Evolutionary conservation across 2,888 invertebrate genomes (phyloP), one percentile per base, ranked within the genome.

Genomic region (Lucinisca nassula): DNA sequence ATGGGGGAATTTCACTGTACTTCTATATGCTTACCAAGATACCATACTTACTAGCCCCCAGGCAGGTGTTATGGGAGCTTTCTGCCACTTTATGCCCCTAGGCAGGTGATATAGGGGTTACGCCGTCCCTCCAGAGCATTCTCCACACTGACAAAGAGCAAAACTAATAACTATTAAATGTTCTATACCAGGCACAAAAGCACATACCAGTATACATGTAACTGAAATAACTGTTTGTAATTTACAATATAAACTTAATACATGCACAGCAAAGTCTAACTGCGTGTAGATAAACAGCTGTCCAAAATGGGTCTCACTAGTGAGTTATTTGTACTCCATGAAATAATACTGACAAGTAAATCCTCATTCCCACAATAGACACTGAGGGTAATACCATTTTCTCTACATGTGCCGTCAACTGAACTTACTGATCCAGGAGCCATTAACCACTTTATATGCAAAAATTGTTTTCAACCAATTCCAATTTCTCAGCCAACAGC

Each of bases 91-190:
- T 1, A 35, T 4, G 35, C 67, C 67, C 67, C 67, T 67, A 88
- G 84, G 82, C 73, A 73, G 84, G 88, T 88, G 82, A 27, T 88
- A 82, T 82, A 84, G 82, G 85, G 85, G 85, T 40, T 17, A 12
- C 3, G 12, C 61, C 70, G 77, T 77, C 72, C 73, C 77, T 51
- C 24, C 35, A 67, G 55, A 72, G 27, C 77, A 72, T 73, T 61
- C 30, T 38, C 45, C 78, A 78, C 38, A 55, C 76, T 76, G 51
- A 61, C 40, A 74, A 73, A 80, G 58, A 37, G 1, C 14, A 72
- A 35, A 27, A 49, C 35, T 30, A 61, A 27, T 30, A 58, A 37
- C 76, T 32, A 37, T 37, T 55, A 77, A 35, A 37, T 77, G 32
- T 35, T 55, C 58, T 37, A n/a, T n/a, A n/a, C n/a, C n/a, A n/a